These are phyloP conservation scores for Acanthiza pusilla DNA, from an alignment of 2,797 vertebrate genomes.

Conservation along the genomic window DNA sequence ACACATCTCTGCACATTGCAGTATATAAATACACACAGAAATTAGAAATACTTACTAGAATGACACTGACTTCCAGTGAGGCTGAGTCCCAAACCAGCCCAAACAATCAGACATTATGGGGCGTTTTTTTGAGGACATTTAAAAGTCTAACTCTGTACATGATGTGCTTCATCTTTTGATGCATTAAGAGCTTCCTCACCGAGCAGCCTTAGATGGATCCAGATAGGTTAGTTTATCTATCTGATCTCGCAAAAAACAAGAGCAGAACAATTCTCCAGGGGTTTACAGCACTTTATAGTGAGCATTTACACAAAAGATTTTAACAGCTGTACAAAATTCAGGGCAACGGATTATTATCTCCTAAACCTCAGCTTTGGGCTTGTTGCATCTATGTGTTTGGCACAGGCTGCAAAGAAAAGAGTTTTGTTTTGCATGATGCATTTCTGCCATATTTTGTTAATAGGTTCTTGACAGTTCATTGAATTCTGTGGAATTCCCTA, in stretches of 20 bases:
- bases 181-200: not conserved
- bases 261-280: not conserved
- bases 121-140: not conserved
- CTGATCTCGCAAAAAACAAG: not conserved
- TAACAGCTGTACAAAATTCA: not conserved
- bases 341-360: not conserved
- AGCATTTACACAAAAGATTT: not conserved
- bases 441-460: not conserved
- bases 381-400: not conserved
- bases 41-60: not conserved
- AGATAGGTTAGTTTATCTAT: not conserved
- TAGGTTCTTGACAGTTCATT: not conserved
- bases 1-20: accelerated
- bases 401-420: not conserved
- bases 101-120: not conserved
- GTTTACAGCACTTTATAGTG: not conserved
- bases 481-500: not conserved
- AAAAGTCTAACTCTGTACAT: not conserved
- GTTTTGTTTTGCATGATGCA: not conserved
- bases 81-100: not conserved
- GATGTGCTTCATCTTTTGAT: not conserved
- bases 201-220: not conserved
- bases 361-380: not conserved
- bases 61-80: not conserved
- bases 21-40: not conserved